These are phyloP conservation scores for Myrmecophaga tridactyla DNA, from an alignment of 2,113 vertebrate species.

Conservation along the genomic window DNA sequence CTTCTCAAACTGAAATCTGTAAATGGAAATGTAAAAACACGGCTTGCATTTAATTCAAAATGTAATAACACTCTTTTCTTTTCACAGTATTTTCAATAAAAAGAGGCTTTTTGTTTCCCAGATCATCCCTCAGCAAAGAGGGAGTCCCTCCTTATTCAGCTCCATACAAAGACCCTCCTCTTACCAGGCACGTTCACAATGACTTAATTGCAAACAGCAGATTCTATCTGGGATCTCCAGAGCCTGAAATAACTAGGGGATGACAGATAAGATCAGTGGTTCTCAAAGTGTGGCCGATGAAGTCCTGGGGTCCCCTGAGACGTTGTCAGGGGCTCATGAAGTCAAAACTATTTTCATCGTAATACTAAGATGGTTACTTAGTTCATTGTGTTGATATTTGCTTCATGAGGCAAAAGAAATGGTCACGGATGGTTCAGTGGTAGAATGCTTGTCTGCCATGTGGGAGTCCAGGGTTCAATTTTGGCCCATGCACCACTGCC, in stretches of 20 bases:
- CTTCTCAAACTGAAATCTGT: background rate
- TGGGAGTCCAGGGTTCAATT: too few relatives aligned
- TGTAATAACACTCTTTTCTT: fast-evolving
- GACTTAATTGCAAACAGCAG: background rate
- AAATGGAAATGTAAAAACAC: background rate
- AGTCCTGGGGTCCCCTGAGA: background rate
- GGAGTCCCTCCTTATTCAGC: too few relatives aligned
- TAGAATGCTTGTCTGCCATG: too few relatives aligned
- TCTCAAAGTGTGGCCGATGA: background rate
- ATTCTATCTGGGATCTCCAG: fast-evolving
- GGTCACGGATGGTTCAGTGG: too few relatives aligned
- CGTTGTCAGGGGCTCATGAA: background rate
- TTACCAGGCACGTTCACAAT: fast-evolving
- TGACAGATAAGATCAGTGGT: too few relatives aligned
- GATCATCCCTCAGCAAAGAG: background rate
- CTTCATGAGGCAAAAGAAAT: fast-evolving
- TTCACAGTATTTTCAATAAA: background rate
- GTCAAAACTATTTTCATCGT: background rate
- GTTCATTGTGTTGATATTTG: background rate
- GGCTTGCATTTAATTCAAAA: background rate
- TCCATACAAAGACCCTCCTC: fast-evolving
- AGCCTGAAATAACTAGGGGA: background rate
- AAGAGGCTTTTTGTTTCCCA: background rate
- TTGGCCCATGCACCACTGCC: too few relatives aligned
- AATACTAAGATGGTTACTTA: background rate